phyloP scores from a whole-genome alignment of 2,113 vertebrate species.

The Galeopterus variegatus region DNA sequence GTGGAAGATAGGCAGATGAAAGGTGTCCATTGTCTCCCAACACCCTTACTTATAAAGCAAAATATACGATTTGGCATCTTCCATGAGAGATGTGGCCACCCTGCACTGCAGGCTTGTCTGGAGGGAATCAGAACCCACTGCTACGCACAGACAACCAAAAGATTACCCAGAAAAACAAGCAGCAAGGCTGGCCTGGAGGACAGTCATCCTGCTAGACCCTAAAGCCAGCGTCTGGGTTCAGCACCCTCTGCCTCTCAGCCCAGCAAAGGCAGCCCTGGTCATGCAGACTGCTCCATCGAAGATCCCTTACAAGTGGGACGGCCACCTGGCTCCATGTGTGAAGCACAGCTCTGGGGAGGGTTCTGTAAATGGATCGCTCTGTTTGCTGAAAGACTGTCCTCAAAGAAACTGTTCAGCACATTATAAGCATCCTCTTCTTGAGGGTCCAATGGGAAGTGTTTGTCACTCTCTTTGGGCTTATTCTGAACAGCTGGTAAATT shows the following conservation, averaged over 20 bases:
- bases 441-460: not conserved
- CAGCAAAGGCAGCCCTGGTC: not conserved
- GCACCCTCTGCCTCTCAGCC: no score
- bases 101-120: not conserved
- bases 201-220: not conserved
- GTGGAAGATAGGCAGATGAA: not conserved
- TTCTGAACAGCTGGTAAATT: not conserved
- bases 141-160: rapidly evolving
- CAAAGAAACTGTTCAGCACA: not conserved
- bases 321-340: no score
- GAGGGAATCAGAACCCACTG: rapidly evolving
- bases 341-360: rapidly evolving
- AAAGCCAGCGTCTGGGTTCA: not conserved
- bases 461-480: not conserved
- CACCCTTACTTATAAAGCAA: not conserved
- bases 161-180: not conserved
- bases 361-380: not conserved
- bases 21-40: not conserved
- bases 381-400: not conserved
- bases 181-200: not conserved
- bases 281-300: rapidly evolving
- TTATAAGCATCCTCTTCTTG: not conserved
- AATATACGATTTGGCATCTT: not conserved
- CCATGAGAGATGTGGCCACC: not conserved
- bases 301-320: not conserved